Percentiles rank a stretch among this genome's conserved stretches.
These are phyloP conservation scores for Drosophila suzukii DNA, from an alignment of 1,140 invertebrate species.

Conservation along the genomic window DNA sequence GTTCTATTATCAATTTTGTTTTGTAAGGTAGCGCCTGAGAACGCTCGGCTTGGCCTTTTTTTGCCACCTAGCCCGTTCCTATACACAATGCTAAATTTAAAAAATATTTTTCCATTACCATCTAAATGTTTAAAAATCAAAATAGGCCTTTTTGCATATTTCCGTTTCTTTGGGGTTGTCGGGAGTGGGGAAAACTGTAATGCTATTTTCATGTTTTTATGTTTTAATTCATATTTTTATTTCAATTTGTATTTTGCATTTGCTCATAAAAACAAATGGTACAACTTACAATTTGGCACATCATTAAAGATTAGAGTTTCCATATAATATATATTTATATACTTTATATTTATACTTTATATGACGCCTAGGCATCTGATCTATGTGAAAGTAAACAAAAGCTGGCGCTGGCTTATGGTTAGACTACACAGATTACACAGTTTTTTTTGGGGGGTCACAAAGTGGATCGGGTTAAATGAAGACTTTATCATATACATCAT, in stretches of 20 bases:
- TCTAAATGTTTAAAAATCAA: slow-evolving; percentile 61
- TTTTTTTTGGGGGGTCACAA: slow-evolving; percentile 15
- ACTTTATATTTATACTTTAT: slow-evolving; percentile 76
- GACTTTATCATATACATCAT: slow-evolving; percentile 53
- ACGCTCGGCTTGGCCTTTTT: slow-evolving; percentile 41
- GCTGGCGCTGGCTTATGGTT: slow-evolving; percentile 73
- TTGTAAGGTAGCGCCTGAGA: slow-evolving; percentile 60
- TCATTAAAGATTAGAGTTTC: slow-evolving; percentile 79
- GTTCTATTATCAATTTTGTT: slow-evolving; percentile 63
- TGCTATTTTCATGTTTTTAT: slow-evolving; percentile 57
- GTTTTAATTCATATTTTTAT: slow-evolving; percentile 67
- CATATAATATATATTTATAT: slow-evolving; percentile 65
- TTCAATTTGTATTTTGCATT: slow-evolving; percentile 74
- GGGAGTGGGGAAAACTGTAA: slow-evolving; percentile 23
- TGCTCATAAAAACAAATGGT: slow-evolving; percentile 80
- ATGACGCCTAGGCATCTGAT: slow-evolving; percentile 68
- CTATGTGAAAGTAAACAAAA: slow-evolving; percentile 78
- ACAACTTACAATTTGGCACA: slow-evolving; percentile 84
- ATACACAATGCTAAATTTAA: slow-evolving; percentile 73
- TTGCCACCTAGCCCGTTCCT: slow-evolving; percentile 34
- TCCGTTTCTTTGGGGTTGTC: slow-evolving; percentile 15
- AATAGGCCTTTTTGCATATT: slow-evolving; percentile 20
- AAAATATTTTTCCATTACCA: slow-evolving; percentile 68
- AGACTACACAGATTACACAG: slow-evolving; percentile 68
- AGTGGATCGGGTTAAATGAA: slow-evolving; percentile 38